Evolutionary conservation across 2,888 invertebrate species (phyloP).

Genomic region (Tribolium freemani): DNA sequence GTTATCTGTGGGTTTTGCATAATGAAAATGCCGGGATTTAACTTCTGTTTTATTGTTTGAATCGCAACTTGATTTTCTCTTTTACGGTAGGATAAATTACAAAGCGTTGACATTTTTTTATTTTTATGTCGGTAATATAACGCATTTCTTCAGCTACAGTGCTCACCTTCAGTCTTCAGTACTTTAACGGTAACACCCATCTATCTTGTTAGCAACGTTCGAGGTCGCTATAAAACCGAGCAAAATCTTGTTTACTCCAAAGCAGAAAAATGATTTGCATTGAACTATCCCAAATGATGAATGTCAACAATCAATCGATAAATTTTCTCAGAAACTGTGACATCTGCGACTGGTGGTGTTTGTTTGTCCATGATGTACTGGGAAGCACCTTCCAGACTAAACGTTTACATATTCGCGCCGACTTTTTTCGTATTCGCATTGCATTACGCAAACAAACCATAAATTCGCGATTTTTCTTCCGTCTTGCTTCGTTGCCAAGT

Average conservation of each 20-base stretch:
- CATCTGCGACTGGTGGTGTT: slow-evolving; percentile 8
- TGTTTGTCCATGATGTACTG: not conserved
- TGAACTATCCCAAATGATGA: not conserved
- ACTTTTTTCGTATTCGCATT: not conserved
- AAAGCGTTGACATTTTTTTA: too few species aligned
- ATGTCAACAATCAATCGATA: not conserved
- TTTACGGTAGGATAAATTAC: too few species aligned
- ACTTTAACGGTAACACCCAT: not conserved
- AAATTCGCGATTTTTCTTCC: slow-evolving; percentile 2
- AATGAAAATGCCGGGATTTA: not conserved
- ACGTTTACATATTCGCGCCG: slow-evolving; percentile 1
- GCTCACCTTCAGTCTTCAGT: not conserved
- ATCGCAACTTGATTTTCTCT: not conserved
- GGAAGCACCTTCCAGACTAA: slow-evolving; percentile 8
- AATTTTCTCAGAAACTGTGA: not conserved
- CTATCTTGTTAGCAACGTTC: not conserved
- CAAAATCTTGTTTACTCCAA: not conserved
- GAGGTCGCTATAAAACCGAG: not conserved
- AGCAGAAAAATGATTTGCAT: not conserved
- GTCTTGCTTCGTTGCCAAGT: not conserved
- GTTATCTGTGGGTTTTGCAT: not conserved
- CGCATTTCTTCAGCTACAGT: not conserved
- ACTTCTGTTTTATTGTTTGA: not conserved
- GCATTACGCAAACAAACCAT: not conserved
- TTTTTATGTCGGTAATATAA: not conserved